Evolutionary conservation across 1,140 invertebrate genomes (phyloP).

Genomic region (Pachypeltis micranthus): DNA sequence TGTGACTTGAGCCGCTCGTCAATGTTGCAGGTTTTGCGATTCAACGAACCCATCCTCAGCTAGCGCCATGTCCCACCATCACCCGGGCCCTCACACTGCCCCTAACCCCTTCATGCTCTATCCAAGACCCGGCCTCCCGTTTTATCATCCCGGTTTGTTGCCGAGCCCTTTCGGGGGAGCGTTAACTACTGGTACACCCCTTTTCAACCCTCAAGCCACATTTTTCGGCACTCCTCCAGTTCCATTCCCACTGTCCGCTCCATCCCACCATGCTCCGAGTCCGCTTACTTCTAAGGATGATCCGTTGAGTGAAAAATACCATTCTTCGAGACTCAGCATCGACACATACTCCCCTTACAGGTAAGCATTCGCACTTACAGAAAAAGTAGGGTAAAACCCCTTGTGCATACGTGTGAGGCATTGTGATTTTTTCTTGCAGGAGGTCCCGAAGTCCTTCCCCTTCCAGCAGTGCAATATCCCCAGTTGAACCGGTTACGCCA

Average conservation of each 20-base stretch:
- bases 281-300: slow-evolving; percentile 27
- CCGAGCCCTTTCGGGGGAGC: slow-evolving; percentile 37
- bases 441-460: background rate
- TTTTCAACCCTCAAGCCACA: slow-evolving; percentile 39
- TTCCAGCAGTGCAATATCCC: slow-evolving; percentile 9
- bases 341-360: background rate
- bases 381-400: no score
- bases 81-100: slow-evolving; percentile 35
- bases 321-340: background rate
- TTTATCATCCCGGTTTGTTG: slow-evolving; percentile 48
- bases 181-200: no score
- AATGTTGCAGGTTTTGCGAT: slow-evolving; percentile 51
- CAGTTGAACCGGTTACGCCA: slow-evolving; percentile 33
- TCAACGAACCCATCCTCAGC: slow-evolving; percentile 32
- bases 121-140: slow-evolving; percentile 41
- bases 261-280: slow-evolving; percentile 40
- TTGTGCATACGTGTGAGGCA: no score
- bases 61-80: slow-evolving; percentile 18
- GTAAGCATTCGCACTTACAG: slow-evolving; percentile 10
- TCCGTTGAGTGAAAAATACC: background rate
- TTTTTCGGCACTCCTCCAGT: slow-evolving; percentile 41
- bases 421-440: background rate
- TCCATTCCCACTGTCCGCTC: slow-evolving; percentile 43
- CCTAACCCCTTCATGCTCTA: slow-evolving; percentile 59
- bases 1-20: background rate